Base-by-base conservation (phyloP, 35 echinoderm and acorn worm species). In the Strongylocentrotus purpuratus region DNA sequence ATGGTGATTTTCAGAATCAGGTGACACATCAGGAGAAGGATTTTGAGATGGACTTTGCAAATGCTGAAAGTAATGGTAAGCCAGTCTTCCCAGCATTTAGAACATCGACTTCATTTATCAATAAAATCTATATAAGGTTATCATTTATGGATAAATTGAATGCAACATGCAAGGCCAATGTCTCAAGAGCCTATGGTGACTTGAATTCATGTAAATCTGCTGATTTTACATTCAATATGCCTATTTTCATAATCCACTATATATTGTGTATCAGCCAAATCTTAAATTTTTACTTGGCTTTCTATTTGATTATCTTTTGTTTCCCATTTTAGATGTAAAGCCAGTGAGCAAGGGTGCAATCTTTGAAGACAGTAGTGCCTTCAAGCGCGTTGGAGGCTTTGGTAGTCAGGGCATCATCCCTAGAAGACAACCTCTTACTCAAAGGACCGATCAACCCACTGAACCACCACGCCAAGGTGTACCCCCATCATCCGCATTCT, bases 11-110 rank as follows among this genome's bases (percentile, higher is more conserved):
- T 31, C 32, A 45, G 22, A 47, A 58, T 17, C 31, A 45, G 32
- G 31, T 85, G 2, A 46, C 95, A 41, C 47, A 33, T 25, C 25
- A 90, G 55, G 95, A 95, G 32, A 91, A 95, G 31, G 88, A 95
- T 7, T 95, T 95, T 95, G 95, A 95, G 55, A 90, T 65, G 47
- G 90, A 91, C 8, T 95, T 95, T 92, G 88, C 95, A 58, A 95
- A 95, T 65, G 50, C 94, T 35, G 95, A 93, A 20, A 93, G 10
- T 58, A 93, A 58, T n/a, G 91, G 48, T 93, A 31, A 58, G 91
- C 65, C 20, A n/a, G 65, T 78, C 65, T 0, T 78, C 4, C 28
- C 22, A n/a, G 28, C 28, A 78, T n/a, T 78, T 78, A 28, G 20
- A 28, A 78, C 7, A n/a, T 22, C n/a, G 65, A n/a, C n/a, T n/a